Percentiles rank a stretch among this genome's conserved stretches.
Evolutionary conservation across 2,888 invertebrate species (phyloP).

Genomic region (Drosophila tripunctata): DNA sequence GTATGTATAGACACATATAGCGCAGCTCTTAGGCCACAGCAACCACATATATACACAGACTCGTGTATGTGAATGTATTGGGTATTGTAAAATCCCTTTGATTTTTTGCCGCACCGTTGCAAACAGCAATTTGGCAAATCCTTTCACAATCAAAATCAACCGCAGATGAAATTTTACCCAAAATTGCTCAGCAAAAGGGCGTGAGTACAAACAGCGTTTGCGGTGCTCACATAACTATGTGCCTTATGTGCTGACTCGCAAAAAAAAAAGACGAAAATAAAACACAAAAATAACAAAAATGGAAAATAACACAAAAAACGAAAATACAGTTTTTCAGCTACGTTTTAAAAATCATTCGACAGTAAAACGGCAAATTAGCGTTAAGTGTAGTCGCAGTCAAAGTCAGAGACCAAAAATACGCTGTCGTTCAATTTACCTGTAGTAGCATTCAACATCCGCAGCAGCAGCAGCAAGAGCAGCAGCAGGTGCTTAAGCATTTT

Average conservation of each 20-base stretch:
- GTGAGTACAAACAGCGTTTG: slow-evolving; percentile 33
- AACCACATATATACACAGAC: slow-evolving; percentile 34
- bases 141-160: slow-evolving; percentile 83
- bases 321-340: slow-evolving; percentile 7
- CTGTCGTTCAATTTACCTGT: slow-evolving; percentile 30
- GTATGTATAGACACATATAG: too few species aligned
- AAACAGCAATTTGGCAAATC: slow-evolving; percentile 83
- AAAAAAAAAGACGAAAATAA: slow-evolving; percentile 1
- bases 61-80: slow-evolving; percentile 57
- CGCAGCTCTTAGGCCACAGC: slow-evolving; percentile 45
- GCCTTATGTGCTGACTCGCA: slow-evolving; percentile 24
- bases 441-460: too few species aligned
- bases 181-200: slow-evolving; percentile 59
- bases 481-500: slow-evolving; percentile 76
- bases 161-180: slow-evolving; percentile 81
- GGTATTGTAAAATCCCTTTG: slow-evolving; percentile 78
- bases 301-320: not conserved
- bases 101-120: slow-evolving; percentile 80
- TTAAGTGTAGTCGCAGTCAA: slow-evolving; percentile 60
- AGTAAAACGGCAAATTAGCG: slow-evolving; percentile 74
- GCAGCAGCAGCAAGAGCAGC: too few species aligned
- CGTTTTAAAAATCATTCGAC: slow-evolving; percentile 67
- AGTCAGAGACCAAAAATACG: slow-evolving; percentile 19
- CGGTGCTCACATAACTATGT: slow-evolving; percentile 35
- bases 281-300: not conserved